phyloP scores from a whole-genome alignment of 2,113 vertebrate species.

The Eretmochelys imbricata region DNA sequence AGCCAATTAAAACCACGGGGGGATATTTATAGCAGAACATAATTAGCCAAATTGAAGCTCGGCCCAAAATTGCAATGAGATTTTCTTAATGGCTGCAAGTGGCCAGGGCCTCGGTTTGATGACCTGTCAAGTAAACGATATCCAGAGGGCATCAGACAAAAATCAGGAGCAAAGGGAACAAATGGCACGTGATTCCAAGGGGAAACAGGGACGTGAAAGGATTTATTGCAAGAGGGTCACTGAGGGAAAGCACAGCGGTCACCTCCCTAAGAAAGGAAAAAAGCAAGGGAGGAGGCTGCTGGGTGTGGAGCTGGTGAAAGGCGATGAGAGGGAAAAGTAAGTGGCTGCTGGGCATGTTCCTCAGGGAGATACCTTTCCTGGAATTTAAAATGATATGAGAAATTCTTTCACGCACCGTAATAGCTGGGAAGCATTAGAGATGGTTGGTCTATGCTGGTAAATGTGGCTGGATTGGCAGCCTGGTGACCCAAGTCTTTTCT shows the following conservation, averaged over 20 bases:
- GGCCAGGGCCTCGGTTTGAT: conserved; percentile 36
- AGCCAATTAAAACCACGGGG: conserved; percentile 73
- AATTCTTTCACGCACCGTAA: background rate
- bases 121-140: conserved; percentile 63
- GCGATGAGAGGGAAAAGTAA: conserved; percentile 69
- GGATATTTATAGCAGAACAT: conserved; percentile 63
- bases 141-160: conserved; percentile 60
- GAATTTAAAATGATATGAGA: conserved; percentile 73
- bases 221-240: conserved; percentile 49
- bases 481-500: background rate
- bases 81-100: conserved; percentile 54
- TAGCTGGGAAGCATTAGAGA: conserved; percentile 27
- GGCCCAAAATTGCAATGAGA: conserved; percentile 61
- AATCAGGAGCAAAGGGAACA: conserved; percentile 56
- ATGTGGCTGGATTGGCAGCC: background rate
- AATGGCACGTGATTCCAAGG: background rate
- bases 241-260: conserved; percentile 62
- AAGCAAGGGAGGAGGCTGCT: conserved; percentile 45
- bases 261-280: conserved; percentile 51
- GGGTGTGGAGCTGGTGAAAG: conserved; percentile 63
- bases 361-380: conserved; percentile 77
- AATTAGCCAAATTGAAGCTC: conserved; percentile 70
- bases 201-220: conserved; percentile 68
- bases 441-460: background rate
- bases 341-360: conserved; percentile 29